These are phyloP conservation scores for Tenthredo notha DNA, from an alignment of 2,888 invertebrate species.

Conservation along the genomic window DNA sequence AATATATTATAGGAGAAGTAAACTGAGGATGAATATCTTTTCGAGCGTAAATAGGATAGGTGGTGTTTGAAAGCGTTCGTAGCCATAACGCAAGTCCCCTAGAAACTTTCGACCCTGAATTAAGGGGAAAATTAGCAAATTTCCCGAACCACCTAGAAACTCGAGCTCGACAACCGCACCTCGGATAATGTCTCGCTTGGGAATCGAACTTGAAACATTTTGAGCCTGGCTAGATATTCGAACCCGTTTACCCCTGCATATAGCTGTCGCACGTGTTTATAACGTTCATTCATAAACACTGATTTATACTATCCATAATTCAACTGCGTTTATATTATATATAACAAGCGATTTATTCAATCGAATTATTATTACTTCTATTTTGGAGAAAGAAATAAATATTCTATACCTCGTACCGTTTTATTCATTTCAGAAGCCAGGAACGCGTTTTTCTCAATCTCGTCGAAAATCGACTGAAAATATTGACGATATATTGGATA, in stretches of 20 bases:
- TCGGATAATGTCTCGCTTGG: constrained; percentile 27
- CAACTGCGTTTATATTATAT: background rate
- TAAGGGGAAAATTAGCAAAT: constrained; percentile 34
- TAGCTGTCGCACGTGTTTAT: background rate
- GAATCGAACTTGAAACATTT: constrained; percentile 31
- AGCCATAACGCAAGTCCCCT: constrained; percentile 6
- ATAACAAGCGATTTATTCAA: background rate
- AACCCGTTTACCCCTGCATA: background rate
- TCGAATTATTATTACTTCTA: background rate
- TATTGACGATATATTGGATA: background rate
- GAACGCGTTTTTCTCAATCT: background rate
- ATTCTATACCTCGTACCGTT: background rate
- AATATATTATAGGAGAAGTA: background rate
- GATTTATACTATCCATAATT: background rate
- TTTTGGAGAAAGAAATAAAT: background rate
- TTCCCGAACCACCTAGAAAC: background rate
- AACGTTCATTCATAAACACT: background rate
- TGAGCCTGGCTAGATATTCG: background rate
- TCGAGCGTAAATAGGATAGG: background rate
- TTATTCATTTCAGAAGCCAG: background rate
- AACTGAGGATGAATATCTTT: background rate
- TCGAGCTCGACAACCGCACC: background rate
- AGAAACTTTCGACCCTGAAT: constrained; percentile 35
- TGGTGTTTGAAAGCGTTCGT: background rate
- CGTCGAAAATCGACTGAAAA: background rate